Conservation (phyloP, 1,140 invertebrate species). For the Trichonephila clavata region DNA sequence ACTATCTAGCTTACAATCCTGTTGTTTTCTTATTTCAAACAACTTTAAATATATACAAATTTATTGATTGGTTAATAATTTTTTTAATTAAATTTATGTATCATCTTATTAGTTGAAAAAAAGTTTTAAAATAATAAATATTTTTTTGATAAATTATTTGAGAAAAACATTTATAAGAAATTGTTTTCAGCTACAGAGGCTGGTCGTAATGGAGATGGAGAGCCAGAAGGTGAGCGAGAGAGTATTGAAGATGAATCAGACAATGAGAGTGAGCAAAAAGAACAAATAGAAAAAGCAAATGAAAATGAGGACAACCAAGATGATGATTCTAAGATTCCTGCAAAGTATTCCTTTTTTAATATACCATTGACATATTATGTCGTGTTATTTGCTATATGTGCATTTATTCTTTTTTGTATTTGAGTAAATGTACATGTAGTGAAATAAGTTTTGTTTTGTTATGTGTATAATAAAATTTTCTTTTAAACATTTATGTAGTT, state of each 20-base stretch:
- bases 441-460: too few species aligned
- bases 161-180: neutral
- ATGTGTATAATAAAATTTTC: too few species aligned
- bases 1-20: too few species aligned
- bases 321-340: slow-evolving; percentile 77
- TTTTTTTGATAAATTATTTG: neutral
- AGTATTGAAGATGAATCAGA: slow-evolving; percentile 78
- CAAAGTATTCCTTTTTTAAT: slow-evolving; percentile 70
- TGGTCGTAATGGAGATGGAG: slow-evolving; percentile 76
- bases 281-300: slow-evolving; percentile 70
- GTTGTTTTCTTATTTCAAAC: too few species aligned
- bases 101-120: too few species aligned
- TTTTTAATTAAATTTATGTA: too few species aligned
- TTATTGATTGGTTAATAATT: too few species aligned
- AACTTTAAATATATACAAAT: too few species aligned
- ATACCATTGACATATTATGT: neutral
- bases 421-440: slow-evolving; percentile 79
- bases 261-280: slow-evolving; percentile 75
- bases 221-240: slow-evolving; percentile 76
- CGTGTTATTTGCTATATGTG: neutral
- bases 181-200: slow-evolving; percentile 57
- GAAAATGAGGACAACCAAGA: slow-evolving; percentile 73
- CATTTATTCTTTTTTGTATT: neutral
- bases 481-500: neutral
- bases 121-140: too few species aligned